Base-by-base conservation (phyloP, 1,140 invertebrate genomes). In the Pteromalus puparum region DNA sequence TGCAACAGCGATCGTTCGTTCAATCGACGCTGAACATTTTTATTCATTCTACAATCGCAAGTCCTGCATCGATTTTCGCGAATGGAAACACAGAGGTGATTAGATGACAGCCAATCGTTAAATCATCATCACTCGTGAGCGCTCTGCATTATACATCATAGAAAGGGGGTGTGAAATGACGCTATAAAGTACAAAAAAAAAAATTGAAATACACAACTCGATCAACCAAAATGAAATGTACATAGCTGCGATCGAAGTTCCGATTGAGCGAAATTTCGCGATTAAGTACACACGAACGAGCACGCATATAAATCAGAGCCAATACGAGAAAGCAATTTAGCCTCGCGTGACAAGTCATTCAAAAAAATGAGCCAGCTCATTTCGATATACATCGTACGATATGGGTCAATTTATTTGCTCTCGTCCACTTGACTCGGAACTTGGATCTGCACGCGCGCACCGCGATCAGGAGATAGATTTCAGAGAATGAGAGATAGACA, bases 41-140 rank as follows among this genome's bases (percentile, higher is more conserved):
- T 4, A 18, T 18, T 18, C 24, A 34, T 34, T 34, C 30, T 34
- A 34, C 42, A 82, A 53, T 46, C 34, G 38, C n/a, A 21, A 46
- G 26, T 70, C 38, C 46, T 28, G 13, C 38, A 70, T 28, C 38
- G 67, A 67, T 79, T 24, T 38, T 79, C 53, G 67, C 46, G 46
- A 85, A 79, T 82, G 77, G 76, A 73, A 72, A 81, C 79, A 79
- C 78, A 81, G 79, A 61, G 75, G 13, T 53, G 48, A 42, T 10
- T 1, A 9, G 38, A 42, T 10, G 38, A 42, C 38, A 42, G 38
- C 38, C 10, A 12, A 7, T 34, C 30, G 30, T 34, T 34, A 34
- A 34, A 34, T 34, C 30, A 34, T 34, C 30, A 2, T 34, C 30
- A 34, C 30, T 34, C 30, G 6, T 34, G 6, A 34, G 30, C 30